These are phyloP conservation scores for Drosophila azteca DNA, from an alignment of 1,140 invertebrate genomes.

Conservation along the genomic window DNA sequence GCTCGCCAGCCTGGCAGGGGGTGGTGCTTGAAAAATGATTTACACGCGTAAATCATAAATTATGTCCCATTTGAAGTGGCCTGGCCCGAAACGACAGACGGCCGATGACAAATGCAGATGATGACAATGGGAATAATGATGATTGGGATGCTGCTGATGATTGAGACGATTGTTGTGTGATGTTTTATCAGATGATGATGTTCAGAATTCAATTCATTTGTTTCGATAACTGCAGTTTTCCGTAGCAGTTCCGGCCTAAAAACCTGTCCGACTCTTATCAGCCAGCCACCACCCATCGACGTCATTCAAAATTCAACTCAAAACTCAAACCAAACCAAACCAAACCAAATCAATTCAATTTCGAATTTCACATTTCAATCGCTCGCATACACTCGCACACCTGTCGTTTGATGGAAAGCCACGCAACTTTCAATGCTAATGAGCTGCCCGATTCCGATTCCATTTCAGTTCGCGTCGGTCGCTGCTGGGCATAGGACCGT, in stretches of 20 bases:
- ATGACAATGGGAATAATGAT: slow-evolving; percentile 18
- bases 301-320: slow-evolving; percentile 14
- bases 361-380: slow-evolving; percentile 57
- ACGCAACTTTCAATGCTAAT: slow-evolving; percentile 57
- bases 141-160: slow-evolving; percentile 22
- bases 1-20: neutral
- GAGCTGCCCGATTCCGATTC: slow-evolving; percentile 10
- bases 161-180: slow-evolving; percentile 27
- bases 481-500: slow-evolving; percentile 62
- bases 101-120: slow-evolving; percentile 68
- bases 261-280: slow-evolving; percentile 24
- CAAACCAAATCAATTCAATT: slow-evolving; percentile 17
- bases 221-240: neutral
- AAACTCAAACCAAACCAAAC: slow-evolving; percentile 2
- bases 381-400: slow-evolving; percentile 29
- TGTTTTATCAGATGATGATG: slow-evolving; percentile 19
- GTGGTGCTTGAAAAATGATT: slow-evolving; percentile 70
- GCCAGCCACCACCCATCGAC: slow-evolving; percentile 12
- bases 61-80: slow-evolving; percentile 66
- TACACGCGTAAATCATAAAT: slow-evolving; percentile 77
- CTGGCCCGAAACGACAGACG: slow-evolving; percentile 34
- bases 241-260: neutral
- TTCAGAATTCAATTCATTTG: slow-evolving; percentile 8
- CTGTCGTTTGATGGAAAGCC: slow-evolving; percentile 37
- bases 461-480: slow-evolving; percentile 70